A percentile compares a stretch with the other conserved stretches of the same genome.
Evolutionary conservation across 2,888 invertebrate species (phyloP).

Genomic region (Diarsia mendica): DNA sequence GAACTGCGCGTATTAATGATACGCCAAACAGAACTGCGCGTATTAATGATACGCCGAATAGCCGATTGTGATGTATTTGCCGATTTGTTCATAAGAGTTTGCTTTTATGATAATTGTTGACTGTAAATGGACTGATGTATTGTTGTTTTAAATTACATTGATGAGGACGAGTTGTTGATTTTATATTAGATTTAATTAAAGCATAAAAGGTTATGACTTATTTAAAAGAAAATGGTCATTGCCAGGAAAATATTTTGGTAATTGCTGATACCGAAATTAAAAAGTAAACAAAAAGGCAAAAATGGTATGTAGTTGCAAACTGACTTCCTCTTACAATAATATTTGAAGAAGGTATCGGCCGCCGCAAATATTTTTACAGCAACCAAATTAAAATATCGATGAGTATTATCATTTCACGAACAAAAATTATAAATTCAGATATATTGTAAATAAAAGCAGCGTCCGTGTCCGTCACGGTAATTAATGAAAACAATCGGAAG

Average conservation of each 20-base stretch:
- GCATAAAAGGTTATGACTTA: no score
- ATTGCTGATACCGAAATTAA: neutral
- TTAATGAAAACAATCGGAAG: conserved; percentile 60
- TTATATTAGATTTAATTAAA: neutral
- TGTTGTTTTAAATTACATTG: conserved; percentile 16
- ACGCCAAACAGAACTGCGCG: neutral
- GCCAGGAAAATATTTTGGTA: neutral
- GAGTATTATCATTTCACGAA: conserved; percentile 35
- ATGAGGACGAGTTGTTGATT: neutral
- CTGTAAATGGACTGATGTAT: conserved; percentile 37
- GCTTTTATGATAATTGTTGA: conserved; percentile 60
- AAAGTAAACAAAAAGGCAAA: neutral
- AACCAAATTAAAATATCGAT: conserved; percentile 35
- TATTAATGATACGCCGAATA: conserved; percentile 53
- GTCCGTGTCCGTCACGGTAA: conserved; percentile 41
- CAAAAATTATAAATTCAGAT: conserved; percentile 60
- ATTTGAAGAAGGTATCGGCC: neutral
- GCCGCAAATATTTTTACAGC: conserved; percentile 22
- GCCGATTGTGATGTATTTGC: conserved; percentile 58
- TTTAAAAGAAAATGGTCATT: neutral
- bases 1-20: conserved; percentile 27
- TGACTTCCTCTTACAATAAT: neutral
- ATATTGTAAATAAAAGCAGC: conserved; percentile 51
- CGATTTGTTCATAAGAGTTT: conserved; percentile 59
- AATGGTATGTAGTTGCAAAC: neutral